These are phyloP conservation scores for Magallana nippona DNA, from an alignment of 2,888 invertebrate species.

Conservation along the genomic window DNA sequence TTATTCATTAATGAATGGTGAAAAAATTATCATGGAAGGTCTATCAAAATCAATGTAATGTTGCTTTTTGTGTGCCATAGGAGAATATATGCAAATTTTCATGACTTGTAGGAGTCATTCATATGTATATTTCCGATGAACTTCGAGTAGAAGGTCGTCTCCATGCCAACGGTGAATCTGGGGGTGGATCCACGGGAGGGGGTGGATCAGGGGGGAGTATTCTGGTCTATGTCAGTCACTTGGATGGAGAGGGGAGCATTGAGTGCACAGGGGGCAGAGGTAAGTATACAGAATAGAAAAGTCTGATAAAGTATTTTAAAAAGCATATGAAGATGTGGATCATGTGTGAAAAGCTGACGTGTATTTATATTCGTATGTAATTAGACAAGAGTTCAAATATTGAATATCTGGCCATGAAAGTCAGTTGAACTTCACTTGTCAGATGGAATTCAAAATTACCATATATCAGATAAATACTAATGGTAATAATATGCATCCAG, in stretches of 20 bases:
- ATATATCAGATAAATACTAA: too few relatives aligned
- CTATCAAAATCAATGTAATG: not conserved
- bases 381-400: too few relatives aligned
- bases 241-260: constrained; percentile 69
- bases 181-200: constrained; percentile 59
- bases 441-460: too few relatives aligned
- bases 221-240: constrained; percentile 57
- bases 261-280: constrained; percentile 65
- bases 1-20: too few relatives aligned
- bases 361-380: too few relatives aligned
- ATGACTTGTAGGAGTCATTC: constrained; percentile 60
- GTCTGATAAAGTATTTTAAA: not conserved
- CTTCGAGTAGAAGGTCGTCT: constrained; percentile 71
- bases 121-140: constrained; percentile 62
- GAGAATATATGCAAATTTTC: not conserved
- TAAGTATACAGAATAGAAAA: not conserved
- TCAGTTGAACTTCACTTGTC: too few relatives aligned
- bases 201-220: constrained; percentile 71
- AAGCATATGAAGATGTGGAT: too few relatives aligned
- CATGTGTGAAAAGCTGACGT: too few relatives aligned
- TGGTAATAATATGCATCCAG: too few relatives aligned
- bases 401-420: too few relatives aligned
- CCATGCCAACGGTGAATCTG: constrained; percentile 68
- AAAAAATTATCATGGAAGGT: too few relatives aligned
- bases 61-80: not conserved